Conservation (phyloP, 2,797 vertebrate species). For the Mareca strepera region DNA sequence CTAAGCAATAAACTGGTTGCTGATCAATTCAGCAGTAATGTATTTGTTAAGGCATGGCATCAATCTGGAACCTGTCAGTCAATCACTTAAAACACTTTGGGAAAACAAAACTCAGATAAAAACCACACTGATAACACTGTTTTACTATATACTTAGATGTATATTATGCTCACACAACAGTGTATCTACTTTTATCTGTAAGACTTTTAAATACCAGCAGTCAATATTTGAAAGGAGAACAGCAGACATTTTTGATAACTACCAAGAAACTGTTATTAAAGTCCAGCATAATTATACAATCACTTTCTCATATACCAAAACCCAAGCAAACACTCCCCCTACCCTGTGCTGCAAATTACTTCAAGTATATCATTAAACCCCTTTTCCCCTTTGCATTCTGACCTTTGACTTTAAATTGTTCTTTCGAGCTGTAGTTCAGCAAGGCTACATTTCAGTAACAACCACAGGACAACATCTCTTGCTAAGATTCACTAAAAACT, state of each 20-base stretch:
- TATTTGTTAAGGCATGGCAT: background rate
- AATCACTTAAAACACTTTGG: background rate
- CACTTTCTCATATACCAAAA: background rate
- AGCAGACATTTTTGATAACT: background rate
- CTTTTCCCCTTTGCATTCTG: background rate
- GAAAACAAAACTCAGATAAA: background rate
- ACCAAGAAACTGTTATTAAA: background rate
- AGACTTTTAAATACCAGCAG: background rate
- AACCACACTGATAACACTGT: fast-evolving
- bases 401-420: slow-evolving; percentile 7
- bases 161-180: background rate
- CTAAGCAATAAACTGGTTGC: background rate
- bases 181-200: background rate
- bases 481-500: background rate
- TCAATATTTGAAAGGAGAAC: background rate
- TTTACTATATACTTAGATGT: background rate
- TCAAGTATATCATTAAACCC: background rate
- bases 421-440: background rate
- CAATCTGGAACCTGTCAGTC: background rate
- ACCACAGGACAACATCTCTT: background rate
- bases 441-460: background rate
- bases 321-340: background rate
- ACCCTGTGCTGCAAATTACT: background rate
- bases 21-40: background rate
- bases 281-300: background rate